Evolutionary conservation across 2,797 vertebrate species (phyloP), one percentile per base, ranked within the genome.

Genomic region (Sebastes itinus): DNA sequence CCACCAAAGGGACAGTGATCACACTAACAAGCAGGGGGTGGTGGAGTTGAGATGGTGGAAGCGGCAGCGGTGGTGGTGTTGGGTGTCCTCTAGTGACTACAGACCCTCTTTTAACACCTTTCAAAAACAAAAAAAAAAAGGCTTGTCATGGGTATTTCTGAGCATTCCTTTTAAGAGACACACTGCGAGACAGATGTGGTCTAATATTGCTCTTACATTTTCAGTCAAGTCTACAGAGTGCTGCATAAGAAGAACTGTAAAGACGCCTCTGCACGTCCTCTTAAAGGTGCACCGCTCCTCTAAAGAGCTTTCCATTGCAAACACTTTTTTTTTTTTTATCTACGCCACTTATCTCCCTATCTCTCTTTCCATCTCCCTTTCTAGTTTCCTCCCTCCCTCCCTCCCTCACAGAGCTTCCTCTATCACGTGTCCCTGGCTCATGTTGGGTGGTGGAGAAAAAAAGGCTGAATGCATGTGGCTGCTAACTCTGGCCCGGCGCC

Each of bases 1-100:
- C 74, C 78, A 67, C 77, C 76, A 71, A 87, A 88, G 81, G 87
- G 85, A 88, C 83, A 86, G 80, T 67, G 83, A 90, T 94, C 73
- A 83, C 87, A 70, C 89, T 90, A 94, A 92, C 89, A 89, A 91
- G 92, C 83, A 75, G 30, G 27, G 71, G 81, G 38, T 54, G 75
- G 76, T 0, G 5, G 76, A 73, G 79, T 32, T 33, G 72, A 76
- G 68, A 75, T 67, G 72, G 81, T 64, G 68, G 74, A 71, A 73
- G 77, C 58, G 62, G 56, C 64, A 30, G 75, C 4, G 27, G 73
- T 12, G 78, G 55, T 38, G 35, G 75, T 67, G 71, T 14, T 67
- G 71, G 59, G 79, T 68, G 77, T 86, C 32, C 73, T 86, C 56
- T 61, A 72, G 77, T 69, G 77, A 85, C 60, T 75, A 60, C 70